Conservation (phyloP, 2,888 invertebrate species). For the Perithous albicinctus region DNA sequence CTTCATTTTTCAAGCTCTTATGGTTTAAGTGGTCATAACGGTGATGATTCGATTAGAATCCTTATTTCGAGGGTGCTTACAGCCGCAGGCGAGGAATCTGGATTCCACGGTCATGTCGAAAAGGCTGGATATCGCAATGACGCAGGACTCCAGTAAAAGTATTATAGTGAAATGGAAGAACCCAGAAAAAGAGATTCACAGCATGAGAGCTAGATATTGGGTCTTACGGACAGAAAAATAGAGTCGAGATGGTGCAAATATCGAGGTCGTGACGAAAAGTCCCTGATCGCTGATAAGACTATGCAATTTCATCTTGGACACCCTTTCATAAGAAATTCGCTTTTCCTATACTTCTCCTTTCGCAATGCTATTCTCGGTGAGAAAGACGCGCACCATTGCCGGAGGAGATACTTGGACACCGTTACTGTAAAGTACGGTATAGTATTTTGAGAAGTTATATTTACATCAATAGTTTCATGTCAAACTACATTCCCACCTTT, state of each 20-base stretch:
- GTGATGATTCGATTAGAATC: constrained; percentile 68
- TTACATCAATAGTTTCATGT: neutral
- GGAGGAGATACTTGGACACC: neutral
- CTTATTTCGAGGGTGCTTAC: constrained; percentile 31
- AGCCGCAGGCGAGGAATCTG: neutral
- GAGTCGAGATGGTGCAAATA: constrained; percentile 11
- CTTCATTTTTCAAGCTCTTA: constrained; percentile 3
- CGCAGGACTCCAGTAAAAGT: neutral
- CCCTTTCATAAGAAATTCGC: constrained; percentile 17
- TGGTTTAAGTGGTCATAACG: constrained; percentile 57
- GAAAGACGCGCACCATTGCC: neutral
- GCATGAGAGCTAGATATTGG: constrained; percentile 31
- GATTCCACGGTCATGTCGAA: constrained; percentile 13
- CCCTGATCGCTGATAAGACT: constrained; percentile 57
- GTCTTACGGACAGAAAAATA: constrained; percentile 29
- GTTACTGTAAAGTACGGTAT: neutral
- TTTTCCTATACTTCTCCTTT: constrained; percentile 35
- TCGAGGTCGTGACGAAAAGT: constrained; percentile 41
- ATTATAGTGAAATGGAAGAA: neutral
- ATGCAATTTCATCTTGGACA: constrained; percentile 55
- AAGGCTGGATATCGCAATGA: neutral
- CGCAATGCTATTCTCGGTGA: constrained; percentile 18
- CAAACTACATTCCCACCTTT: neutral
- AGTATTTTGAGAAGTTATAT: neutral
- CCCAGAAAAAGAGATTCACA: constrained; percentile 31